Conservation (phyloP, 2,888 invertebrate genomes). For the Antitype chi region DNA sequence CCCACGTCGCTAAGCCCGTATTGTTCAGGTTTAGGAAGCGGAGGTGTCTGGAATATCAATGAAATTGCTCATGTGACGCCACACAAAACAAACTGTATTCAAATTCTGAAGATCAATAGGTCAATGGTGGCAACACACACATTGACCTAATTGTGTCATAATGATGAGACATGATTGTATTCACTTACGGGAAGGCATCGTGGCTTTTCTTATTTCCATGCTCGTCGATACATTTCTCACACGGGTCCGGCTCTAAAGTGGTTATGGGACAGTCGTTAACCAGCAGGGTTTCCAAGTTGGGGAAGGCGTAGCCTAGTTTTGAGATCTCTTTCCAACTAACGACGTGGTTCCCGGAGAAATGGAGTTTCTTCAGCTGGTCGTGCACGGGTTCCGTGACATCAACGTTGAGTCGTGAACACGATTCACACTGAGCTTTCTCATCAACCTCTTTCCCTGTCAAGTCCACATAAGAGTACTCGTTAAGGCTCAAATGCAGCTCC, state of each 20-base stretch:
- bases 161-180: conserved; percentile 31
- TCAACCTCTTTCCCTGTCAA: conserved; percentile 88
- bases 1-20: conserved; percentile 95
- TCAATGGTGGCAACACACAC: conserved; percentile 79
- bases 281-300: conserved; percentile 95
- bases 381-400: conserved; percentile 89
- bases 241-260: conserved; percentile 91
- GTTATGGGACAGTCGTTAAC: conserved; percentile 96
- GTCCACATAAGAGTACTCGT: conserved; percentile 95
- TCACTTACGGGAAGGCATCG: conserved; percentile 91
- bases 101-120: conserved; percentile 79
- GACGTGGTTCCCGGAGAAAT: conserved; percentile 97
- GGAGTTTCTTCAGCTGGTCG: conserved; percentile 93
- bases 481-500: conserved; percentile 98
- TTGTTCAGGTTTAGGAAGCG: conserved; percentile 96
- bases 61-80: conserved; percentile 60
- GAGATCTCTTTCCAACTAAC: conserved; percentile 95
- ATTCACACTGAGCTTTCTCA: conserved; percentile 83
- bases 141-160: conserved; percentile 68
- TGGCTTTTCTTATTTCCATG: conserved; percentile 91
- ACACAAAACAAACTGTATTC: conserved; percentile 64
- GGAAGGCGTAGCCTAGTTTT: conserved; percentile 96
- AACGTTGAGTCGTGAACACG: conserved; percentile 81
- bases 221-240: conserved; percentile 88
- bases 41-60: conserved; percentile 90